Evolutionary conservation across 2,888 invertebrate species (phyloP), one percentile per base, ranked within the genome.

Genomic region (Teleiodes luculella): DNA sequence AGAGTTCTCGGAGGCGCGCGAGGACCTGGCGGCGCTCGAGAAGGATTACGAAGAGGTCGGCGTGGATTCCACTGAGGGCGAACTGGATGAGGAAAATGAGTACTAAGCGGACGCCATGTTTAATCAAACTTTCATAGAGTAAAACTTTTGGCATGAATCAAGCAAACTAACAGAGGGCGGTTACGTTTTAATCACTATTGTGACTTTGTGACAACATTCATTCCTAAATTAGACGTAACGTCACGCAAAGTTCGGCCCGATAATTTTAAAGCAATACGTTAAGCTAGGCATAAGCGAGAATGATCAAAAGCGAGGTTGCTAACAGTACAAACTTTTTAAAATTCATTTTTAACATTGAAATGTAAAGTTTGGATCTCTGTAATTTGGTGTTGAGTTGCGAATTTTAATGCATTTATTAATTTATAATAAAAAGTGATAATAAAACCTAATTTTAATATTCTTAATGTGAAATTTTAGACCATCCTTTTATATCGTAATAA

Each of bases 1-100:
- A 43, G 95, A 97, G 80, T 97, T 96, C 83, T 93, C 94, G 0
- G 97, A 97, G 70, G 96, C 96, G 0, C 92, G 97, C 4, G 96
- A 97, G 77, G 96, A 97, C 86, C 89, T 97, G 60, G 95, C 93
- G 0, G 95, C 95, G 0, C 88, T 95, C 0, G 95, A 95, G 78
- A 94, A 95, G 74, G 95, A 95, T 77, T 95, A 95, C 71, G 94
- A 95, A 68, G 95, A 95, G 72, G 94, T 95, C 47, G 94, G 94
- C 16, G 92, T 94, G 1, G 95, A 95, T 78, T 94, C 95, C 54
- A 92, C 92, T 11, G 93, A 93, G 67, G 93, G 92, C 36, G 93
- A 93, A 66, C 91, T 92, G 0, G 94, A 93, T 59, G 92, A 92
- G 60, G 93, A 92, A 18, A 92, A 92, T 53, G 94, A 94, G 78